Conservation (phyloP, 2,797 vertebrate genomes). For the Prionace glauca region DNA sequence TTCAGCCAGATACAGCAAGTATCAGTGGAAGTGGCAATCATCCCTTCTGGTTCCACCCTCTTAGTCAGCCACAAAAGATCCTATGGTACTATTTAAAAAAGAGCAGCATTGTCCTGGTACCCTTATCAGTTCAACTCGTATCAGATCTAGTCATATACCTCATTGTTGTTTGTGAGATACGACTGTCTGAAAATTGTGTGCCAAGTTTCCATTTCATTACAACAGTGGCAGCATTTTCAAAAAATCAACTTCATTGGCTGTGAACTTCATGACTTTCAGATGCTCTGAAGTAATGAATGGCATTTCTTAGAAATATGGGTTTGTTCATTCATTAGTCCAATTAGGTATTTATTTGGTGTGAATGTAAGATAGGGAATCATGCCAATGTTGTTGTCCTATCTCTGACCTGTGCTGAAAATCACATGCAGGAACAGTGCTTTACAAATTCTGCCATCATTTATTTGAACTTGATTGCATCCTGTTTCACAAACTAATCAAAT, state of each 20-base stretch:
- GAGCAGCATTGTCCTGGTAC: background rate
- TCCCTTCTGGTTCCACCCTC: background rate
- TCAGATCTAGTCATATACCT: background rate
- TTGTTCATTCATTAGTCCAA: background rate
- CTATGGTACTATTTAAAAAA: background rate
- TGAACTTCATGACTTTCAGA: background rate
- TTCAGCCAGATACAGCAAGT: background rate
- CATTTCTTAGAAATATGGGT: background rate
- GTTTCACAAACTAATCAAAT: background rate
- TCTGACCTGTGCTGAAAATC: background rate
- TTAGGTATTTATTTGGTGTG: background rate
- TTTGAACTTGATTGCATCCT: background rate
- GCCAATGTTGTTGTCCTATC: background rate
- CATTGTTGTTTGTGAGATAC: background rate
- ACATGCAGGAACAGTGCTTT: background rate
- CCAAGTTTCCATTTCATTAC: background rate
- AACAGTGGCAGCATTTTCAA: background rate
- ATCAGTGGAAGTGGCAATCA: background rate
- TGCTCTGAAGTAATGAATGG: background rate
- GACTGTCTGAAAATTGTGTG: background rate
- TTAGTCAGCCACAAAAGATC: background rate
- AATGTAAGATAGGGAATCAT: background rate
- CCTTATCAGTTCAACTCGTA: background rate
- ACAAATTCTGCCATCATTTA: background rate
- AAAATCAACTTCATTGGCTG: background rate